Conservation (phyloP, 2,113 vertebrate species). For the Trochalopteron elliotii region DNA sequence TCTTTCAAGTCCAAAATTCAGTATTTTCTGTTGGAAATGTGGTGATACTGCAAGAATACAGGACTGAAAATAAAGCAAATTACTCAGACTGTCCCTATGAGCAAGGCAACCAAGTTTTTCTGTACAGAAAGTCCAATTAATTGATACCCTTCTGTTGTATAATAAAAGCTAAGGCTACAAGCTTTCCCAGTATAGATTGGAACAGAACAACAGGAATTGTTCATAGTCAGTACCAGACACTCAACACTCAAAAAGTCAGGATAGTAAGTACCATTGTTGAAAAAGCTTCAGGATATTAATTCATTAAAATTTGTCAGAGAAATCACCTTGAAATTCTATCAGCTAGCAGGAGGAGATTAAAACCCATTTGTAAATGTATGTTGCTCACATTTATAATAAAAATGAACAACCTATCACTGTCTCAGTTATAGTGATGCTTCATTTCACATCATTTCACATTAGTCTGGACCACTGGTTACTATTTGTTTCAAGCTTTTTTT, state of each 20-base stretch:
- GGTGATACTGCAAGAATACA: background rate
- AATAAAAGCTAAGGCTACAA: background rate
- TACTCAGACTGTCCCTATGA: rapidly evolving
- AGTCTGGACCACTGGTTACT: background rate
- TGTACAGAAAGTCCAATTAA: background rate
- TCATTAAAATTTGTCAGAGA: background rate
- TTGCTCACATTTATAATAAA: background rate
- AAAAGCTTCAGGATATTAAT: background rate
- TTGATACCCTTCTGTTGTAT: background rate
- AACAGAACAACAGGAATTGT: background rate
- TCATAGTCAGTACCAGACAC: background rate
- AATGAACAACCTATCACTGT: background rate
- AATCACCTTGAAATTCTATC: background rate
- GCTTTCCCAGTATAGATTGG: background rate
- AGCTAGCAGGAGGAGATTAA: background rate
- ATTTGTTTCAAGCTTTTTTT: background rate
- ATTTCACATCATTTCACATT: background rate
- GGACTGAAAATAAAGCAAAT: background rate
- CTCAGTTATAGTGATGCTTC: background rate
- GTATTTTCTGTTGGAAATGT: background rate
- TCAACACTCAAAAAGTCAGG: background rate
- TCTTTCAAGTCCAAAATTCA: background rate
- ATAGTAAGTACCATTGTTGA: background rate
- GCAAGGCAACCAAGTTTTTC: background rate
- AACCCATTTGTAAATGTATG: background rate